Evolutionary conservation across 2,113 vertebrate genomes (phyloP).

Genomic region (Leucopsar rothschildi): DNA sequence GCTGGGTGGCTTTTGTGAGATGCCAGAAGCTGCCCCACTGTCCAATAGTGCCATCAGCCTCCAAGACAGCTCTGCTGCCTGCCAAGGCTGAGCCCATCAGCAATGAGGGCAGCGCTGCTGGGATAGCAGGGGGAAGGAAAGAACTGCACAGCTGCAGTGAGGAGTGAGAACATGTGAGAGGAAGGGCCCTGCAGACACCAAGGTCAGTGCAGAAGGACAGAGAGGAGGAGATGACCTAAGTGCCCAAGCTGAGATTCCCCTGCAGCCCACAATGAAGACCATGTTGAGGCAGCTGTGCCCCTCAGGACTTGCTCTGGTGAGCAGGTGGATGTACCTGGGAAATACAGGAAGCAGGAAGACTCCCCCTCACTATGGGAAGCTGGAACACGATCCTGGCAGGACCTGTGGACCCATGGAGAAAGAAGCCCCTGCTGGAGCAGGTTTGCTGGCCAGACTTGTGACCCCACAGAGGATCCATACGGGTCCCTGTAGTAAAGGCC

Average conservation of each 20-base stretch:
- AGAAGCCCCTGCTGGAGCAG: background rate
- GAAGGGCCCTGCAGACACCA: background rate
- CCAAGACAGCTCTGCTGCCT: background rate
- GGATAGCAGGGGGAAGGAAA: background rate
- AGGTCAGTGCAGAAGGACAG: background rate
- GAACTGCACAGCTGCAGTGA: background rate
- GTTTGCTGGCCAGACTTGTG: background rate
- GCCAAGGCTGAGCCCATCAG: background rate
- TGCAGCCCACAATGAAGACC: background rate
- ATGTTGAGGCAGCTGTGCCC: background rate
- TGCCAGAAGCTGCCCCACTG: background rate
- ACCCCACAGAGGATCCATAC: accelerated
- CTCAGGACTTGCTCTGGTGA: background rate
- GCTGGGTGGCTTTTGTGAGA: background rate
- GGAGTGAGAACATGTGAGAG: background rate
- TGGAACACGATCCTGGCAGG: background rate
- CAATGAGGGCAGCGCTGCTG: accelerated
- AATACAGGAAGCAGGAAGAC: background rate
- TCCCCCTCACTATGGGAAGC: too few relatives aligned
- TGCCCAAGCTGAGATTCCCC: background rate
- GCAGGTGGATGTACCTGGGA: background rate
- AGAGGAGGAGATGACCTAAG: background rate
- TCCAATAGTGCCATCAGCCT: too few relatives aligned
- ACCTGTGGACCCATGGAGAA: background rate
- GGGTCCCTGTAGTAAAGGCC: background rate